Percentiles rank a stretch among this genome's conserved stretches.
Evolutionary conservation across 1,140 invertebrate genomes (phyloP).

Genomic region (Dolichoris vasculosae): DNA sequence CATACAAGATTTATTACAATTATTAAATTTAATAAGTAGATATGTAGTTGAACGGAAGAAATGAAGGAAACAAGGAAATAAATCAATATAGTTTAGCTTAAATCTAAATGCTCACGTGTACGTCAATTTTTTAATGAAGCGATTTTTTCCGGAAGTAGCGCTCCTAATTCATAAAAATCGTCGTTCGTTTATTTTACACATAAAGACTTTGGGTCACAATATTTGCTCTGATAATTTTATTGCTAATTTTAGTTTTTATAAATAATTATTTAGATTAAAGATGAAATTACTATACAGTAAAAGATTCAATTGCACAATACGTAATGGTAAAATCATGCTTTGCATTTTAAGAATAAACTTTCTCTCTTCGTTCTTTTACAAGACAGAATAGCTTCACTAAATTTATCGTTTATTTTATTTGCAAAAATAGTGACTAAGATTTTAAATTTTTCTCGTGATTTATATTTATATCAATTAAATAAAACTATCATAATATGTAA

Average conservation of each 20-base stretch:
- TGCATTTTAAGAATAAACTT: not conserved
- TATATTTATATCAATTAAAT: too few species aligned
- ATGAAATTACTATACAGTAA: not conserved
- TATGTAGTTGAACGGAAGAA: not conserved
- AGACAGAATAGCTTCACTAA: not conserved
- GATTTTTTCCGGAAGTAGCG: conserved; percentile 59
- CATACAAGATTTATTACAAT: not conserved
- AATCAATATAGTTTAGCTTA: conserved; percentile 63
- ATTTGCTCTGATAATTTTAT: too few species aligned
- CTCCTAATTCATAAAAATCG: not conserved
- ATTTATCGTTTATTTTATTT: not conserved
- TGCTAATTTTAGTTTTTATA: too few species aligned
- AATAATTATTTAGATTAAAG: not conserved
- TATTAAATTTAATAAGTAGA: not conserved
- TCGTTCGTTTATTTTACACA: not conserved
- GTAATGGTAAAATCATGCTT: not conserved
- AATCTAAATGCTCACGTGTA: not conserved
- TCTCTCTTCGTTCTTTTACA: not conserved
- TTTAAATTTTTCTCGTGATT: too few species aligned
- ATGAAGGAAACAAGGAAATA: conserved; percentile 59
- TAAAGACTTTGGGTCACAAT: too few species aligned
- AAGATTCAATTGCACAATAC: not conserved
- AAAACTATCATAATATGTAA: not conserved
- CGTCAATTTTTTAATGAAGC: conserved; percentile 27
- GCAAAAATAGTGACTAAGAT: not conserved